phyloP scores from a whole-genome alignment of 92 coral and sea anemone species.

The Diadumene lineata region DNA sequence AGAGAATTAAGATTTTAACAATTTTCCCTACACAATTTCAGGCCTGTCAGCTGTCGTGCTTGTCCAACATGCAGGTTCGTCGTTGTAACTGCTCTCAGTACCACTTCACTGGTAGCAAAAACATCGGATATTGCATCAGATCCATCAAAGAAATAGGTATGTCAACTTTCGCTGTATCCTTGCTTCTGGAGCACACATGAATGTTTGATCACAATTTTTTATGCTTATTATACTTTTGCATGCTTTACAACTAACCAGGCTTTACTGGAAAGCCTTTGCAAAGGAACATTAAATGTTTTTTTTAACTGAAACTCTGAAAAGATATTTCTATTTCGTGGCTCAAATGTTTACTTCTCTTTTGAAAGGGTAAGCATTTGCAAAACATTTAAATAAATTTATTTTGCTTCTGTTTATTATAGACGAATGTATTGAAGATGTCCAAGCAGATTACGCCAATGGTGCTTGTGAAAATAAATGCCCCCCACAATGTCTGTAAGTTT shows the following conservation, averaged over 20 bases:
- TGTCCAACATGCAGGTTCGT: constrained; percentile 9
- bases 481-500: constrained; percentile 33
- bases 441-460: background rate
- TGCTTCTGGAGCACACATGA: background rate
- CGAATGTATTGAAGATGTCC: constrained; percentile 12
- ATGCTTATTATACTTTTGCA: too few species aligned
- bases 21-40: background rate
- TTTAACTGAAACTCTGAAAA: too few species aligned
- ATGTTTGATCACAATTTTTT: too few species aligned
- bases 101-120: background rate
- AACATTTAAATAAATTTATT: background rate
- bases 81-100: constrained; percentile 33
- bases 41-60: constrained; percentile 52
- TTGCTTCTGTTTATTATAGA: background rate
- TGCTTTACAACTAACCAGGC: too few species aligned
- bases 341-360: too few species aligned
- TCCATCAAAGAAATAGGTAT: constrained; percentile 20
- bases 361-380: too few species aligned
- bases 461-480: constrained; percentile 30
- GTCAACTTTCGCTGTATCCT: background rate
- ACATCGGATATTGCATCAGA: background rate
- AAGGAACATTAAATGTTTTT: too few species aligned
- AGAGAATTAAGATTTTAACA: too few species aligned
- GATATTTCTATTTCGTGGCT: too few species aligned
- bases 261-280: too few species aligned